A percentile compares a stretch with the other conserved stretches of the same genome.
phyloP scores from a whole-genome alignment of 2,113 vertebrate species.

The Equus quagga region DNA sequence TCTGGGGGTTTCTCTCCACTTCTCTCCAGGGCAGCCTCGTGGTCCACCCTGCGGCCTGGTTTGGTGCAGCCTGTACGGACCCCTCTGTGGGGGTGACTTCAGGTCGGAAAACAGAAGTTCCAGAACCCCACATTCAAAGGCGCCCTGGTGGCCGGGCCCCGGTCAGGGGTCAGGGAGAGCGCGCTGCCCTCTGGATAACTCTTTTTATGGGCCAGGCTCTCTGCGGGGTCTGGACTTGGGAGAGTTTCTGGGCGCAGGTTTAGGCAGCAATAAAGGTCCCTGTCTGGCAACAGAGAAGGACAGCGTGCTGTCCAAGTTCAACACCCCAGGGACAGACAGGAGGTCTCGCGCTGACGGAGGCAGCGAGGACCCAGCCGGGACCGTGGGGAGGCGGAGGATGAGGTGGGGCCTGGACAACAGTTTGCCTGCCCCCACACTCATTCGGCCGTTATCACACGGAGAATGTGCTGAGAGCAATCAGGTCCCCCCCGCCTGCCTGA shows the following conservation, averaged over 20 bases:
- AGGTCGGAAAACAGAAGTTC: accelerated
- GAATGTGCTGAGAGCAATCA: neutral
- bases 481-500: neutral
- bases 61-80: neutral
- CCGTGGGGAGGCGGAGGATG: neutral
- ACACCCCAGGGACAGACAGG: accelerated
- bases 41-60: accelerated
- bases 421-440: neutral
- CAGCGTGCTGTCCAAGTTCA: neutral
- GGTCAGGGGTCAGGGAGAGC: neutral
- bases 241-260: accelerated
- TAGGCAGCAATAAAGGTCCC: neutral
- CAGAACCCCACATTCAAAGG: neutral
- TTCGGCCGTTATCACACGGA: too few relatives aligned
- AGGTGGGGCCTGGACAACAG: neutral
- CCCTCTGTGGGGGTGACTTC: accelerated
- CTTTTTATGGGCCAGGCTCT: accelerated
- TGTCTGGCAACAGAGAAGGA: neutral
- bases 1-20: neutral
- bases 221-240: accelerated
- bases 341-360: too few relatives aligned
- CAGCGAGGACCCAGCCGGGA: neutral
- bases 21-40: neutral
- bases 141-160: accelerated
- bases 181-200: accelerated